A percentile compares a stretch with the other conserved stretches of the same genome.
Evolutionary conservation across 2,888 invertebrate species (phyloP).

Genomic region (Argynnis bischoffii): DNA sequence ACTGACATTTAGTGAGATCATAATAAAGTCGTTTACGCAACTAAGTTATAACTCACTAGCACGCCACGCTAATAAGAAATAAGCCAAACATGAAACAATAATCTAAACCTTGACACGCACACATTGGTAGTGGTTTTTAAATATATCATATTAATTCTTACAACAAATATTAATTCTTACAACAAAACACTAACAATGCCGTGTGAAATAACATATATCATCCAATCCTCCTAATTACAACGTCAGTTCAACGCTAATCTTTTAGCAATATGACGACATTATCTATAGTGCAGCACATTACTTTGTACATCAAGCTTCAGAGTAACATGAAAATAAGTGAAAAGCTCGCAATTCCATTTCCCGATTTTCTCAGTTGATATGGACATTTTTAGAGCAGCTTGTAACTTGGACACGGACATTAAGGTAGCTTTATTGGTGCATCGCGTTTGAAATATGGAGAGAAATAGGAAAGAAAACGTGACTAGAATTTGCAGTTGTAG

Average conservation of each 20-base stretch:
- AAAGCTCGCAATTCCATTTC: conserved; percentile 10
- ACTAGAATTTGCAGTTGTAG: conserved; percentile 51
- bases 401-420: conserved; percentile 39
- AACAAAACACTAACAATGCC: too few species aligned
- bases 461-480: conserved; percentile 58
- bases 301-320: conserved; percentile 1
- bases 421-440: conserved; percentile 60
- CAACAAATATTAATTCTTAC: too few species aligned
- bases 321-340: conserved; percentile 19
- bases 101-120: too few species aligned
- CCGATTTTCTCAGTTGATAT: conserved; percentile 20
- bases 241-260: not conserved
- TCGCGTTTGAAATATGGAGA: conserved; percentile 63
- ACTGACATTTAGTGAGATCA: not conserved
- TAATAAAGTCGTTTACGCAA: too few species aligned
- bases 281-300: not conserved
- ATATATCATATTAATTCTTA: too few species aligned
- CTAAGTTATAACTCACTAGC: too few species aligned
- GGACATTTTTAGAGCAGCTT: conserved; percentile 39
- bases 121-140: too few species aligned
- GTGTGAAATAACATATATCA: not conserved
- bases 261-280: conserved; percentile 11
- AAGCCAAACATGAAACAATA: too few species aligned
- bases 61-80: too few species aligned
- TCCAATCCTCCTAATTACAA: conserved; percentile 11